Conservation (phyloP, 2,888 invertebrate genomes). For the Drosophila prostipennis region DNA sequence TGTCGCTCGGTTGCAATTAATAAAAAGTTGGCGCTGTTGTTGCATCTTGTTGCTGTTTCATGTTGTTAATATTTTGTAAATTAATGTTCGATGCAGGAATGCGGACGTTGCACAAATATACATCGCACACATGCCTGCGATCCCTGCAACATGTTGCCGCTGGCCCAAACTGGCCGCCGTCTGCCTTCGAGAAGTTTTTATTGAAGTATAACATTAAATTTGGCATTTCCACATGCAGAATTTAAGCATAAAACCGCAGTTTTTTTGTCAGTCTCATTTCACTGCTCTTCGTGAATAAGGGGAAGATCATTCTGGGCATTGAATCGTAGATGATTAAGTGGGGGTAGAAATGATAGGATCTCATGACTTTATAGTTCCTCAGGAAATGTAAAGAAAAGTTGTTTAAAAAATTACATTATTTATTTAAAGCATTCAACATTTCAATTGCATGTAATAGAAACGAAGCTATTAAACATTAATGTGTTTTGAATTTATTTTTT, state of each 20-base stretch:
- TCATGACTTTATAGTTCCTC: background rate
- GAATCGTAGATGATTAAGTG: background rate
- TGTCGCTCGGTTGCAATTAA: constrained; percentile 78
- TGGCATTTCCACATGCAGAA: constrained; percentile 67
- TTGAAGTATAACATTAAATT: constrained; percentile 79
- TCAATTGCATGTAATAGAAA: no score
- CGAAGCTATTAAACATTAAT: no score
- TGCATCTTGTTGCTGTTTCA: constrained; percentile 50
- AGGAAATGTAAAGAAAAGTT: no score
- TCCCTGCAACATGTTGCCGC: constrained; percentile 48
- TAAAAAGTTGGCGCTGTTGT: constrained; percentile 74
- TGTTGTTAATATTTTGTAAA: constrained; percentile 77
- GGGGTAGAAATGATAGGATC: background rate
- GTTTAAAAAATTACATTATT: no score
- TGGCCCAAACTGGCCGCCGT: constrained; percentile 18
- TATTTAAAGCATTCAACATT: no score
- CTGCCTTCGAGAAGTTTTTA: constrained; percentile 57
- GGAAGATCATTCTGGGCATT: constrained; percentile 1
- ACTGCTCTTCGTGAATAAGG: constrained; percentile 16
- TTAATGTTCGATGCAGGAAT: constrained; percentile 79
- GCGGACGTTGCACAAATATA: constrained; percentile 62
- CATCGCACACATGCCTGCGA: constrained; percentile 11
- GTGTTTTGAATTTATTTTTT: no score
- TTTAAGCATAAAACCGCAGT: constrained; percentile 55
- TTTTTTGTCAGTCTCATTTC: constrained; percentile 2